Conservation (phyloP, 2,888 invertebrate genomes). For the Piscicola geometra region DNA sequence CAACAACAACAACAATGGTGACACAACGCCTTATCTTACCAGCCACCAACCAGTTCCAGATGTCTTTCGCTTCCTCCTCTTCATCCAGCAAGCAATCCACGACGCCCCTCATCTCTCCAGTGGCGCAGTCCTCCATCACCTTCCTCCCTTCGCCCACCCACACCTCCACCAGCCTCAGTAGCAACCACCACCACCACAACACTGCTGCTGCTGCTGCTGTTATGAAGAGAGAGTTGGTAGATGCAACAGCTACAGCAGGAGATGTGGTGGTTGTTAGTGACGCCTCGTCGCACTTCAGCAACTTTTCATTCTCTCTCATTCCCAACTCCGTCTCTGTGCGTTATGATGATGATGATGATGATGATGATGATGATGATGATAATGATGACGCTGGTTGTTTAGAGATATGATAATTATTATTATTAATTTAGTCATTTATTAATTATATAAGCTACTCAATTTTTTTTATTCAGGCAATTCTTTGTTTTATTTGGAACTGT, state of each 20-base stretch:
- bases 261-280: background rate
- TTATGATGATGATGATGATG: conserved; percentile 21
- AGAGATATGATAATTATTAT: too few species aligned
- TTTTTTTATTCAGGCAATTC: too few species aligned
- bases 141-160: background rate
- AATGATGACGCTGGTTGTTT: conserved; percentile 20
- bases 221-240: background rate
- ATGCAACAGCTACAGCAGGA: background rate
- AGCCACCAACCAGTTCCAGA: conserved; percentile 45
- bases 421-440: too few species aligned
- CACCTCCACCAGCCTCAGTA: background rate
- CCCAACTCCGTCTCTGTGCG: background rate
- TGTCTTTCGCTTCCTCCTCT: conserved; percentile 16
- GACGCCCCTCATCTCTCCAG: background rate
- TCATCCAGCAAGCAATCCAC: background rate
- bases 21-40: conserved; percentile 52
- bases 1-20: conserved; percentile 17
- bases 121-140: background rate
- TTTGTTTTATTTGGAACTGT: too few species aligned
- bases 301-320: conserved; percentile 2
- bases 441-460: too few species aligned
- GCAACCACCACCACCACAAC: background rate
- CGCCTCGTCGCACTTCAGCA: background rate
- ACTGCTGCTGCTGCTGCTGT: background rate
- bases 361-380: conserved; percentile 27